phyloP scores from a whole-genome alignment of 2,797 vertebrate species.

The Premnoplex brunnescens region DNA sequence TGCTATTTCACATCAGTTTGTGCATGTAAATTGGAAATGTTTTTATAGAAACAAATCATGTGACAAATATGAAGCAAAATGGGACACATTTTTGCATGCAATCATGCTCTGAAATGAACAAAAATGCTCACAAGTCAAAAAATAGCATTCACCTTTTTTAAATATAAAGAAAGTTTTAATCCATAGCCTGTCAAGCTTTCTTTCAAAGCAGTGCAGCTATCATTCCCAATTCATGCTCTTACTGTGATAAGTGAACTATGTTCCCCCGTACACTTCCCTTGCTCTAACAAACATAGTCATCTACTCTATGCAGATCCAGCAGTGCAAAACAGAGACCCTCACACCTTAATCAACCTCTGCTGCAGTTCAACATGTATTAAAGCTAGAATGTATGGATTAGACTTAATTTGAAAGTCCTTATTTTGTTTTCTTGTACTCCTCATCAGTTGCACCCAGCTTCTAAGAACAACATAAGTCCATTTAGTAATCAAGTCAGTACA shows the following conservation, averaged over 20 bases:
- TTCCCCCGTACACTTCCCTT: neutral
- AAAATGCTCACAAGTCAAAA: neutral
- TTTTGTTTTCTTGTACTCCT: neutral
- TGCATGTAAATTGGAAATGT: conserved; percentile 35
- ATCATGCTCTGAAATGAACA: neutral
- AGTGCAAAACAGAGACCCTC: neutral
- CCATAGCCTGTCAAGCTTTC: neutral
- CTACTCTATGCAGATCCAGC: neutral
- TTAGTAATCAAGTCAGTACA: neutral
- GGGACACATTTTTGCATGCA: neutral
- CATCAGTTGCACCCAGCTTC: neutral
- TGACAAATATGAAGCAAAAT: conserved; percentile 34
- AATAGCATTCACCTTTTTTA: neutral
- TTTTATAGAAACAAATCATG: conserved; percentile 32
- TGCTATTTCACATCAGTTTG: conserved; percentile 13
- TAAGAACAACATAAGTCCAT: neutral
- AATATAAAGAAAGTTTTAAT: conserved; percentile 5
- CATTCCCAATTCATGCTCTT: neutral
- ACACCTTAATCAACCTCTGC: neutral
- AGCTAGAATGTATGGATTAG: neutral
- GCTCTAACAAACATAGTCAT: neutral
- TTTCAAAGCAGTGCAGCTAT: neutral
- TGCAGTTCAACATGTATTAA: neutral
- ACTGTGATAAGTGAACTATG: neutral
- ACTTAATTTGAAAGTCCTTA: neutral